Base-by-base conservation (phyloP, 2,888 invertebrate species). In the Epinotia ramella region DNA sequence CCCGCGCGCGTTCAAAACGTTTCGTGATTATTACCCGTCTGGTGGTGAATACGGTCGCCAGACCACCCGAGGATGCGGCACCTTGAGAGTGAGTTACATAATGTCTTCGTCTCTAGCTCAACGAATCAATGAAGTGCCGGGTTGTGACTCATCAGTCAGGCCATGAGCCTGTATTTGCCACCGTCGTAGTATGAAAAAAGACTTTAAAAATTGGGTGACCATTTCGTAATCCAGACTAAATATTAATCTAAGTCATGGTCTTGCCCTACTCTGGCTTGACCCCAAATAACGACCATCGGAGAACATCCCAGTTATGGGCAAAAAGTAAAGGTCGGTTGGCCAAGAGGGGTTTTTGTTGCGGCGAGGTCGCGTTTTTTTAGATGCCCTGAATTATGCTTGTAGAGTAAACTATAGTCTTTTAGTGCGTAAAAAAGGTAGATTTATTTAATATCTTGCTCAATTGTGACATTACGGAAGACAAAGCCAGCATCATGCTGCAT, bases 291-390 rank as follows among this genome's bases (percentile, higher is more conserved):
- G 88, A 79, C 87, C 88, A 85, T 89, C 87, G 81, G 69, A 76
- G 87, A 81, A 79, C 88, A 89, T 89, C 89, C 89, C 87, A 76
- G 69, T 78, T 67, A 66, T 80, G 71, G 74, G 77, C 80, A 88
- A 88, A 89, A 89, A 89, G 79, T 77, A 79, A 85, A 89, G 89
- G 89, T 87, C 85, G 82, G 80, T 87, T 86, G 84, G 82, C 83
- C 81, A 84, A 85, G 78, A 79, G 12, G 62, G 80, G 82, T 86
- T 85, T 84, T 88, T 87, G 84, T 81, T 81, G 79, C 77, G 73
- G 16, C 88, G 84, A 89, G 89, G 89, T 80, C 83, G 79, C 7
- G 7, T n/a, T 64, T 69, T 74, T 66, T 74, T 74, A 65, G 18
- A 24, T 28, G 59, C 64, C 69, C 57, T 74, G 69, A 70, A 70